phyloP scores from a whole-genome alignment of 1,140 invertebrate species.

The Periplaneta americana region DNA sequence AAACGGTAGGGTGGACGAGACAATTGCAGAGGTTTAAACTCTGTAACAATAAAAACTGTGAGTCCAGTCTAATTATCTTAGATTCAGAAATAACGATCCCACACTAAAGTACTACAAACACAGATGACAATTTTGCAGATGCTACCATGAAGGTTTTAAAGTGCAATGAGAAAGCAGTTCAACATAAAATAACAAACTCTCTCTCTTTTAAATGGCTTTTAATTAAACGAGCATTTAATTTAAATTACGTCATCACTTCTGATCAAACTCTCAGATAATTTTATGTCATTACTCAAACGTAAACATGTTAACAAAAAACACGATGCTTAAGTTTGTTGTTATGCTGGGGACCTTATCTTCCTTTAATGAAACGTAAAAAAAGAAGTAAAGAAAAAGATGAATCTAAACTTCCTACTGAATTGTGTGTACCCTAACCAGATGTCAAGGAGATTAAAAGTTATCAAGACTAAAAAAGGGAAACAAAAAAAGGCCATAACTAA shows the following conservation, averaged over 20 bases:
- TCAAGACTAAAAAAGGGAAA: too few species aligned
- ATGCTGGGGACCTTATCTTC: background rate
- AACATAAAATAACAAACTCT: background rate
- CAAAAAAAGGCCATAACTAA: too few species aligned
- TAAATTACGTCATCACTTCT: background rate
- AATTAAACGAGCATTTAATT: background rate
- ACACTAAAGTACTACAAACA: background rate
- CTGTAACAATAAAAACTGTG: background rate
- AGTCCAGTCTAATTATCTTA: background rate
- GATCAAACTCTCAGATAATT: background rate
- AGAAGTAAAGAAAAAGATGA: too few species aligned
- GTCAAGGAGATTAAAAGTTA: too few species aligned
- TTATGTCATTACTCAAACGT: background rate
- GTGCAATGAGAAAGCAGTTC: background rate
- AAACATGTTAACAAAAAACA: background rate
- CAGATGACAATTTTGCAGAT: background rate
- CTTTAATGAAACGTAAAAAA: background rate
- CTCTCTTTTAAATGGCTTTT: background rate
- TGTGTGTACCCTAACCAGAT: too few species aligned
- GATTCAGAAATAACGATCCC: background rate
- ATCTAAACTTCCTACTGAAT: too few species aligned
- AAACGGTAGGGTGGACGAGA: background rate
- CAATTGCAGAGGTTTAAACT: background rate
- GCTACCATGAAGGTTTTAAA: background rate
- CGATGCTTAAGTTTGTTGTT: background rate